These are phyloP conservation scores for Linepithema humile DNA, from an alignment of 1,140 invertebrate genomes.

Conservation along the genomic window DNA sequence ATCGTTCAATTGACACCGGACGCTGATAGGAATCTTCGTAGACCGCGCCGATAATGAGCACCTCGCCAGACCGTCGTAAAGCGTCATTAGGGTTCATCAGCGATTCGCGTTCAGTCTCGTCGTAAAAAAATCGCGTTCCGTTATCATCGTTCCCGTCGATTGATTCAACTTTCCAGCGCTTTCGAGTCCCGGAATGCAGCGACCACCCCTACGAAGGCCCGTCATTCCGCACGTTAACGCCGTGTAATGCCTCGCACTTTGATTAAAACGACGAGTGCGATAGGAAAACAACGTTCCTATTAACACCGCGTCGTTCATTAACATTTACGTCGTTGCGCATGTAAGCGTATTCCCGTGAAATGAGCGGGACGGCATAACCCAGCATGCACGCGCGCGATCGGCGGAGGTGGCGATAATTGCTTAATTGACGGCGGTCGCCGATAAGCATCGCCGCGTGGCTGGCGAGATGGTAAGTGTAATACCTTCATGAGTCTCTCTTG, in stretches of 20 bases:
- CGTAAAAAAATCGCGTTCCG: conserved; percentile 17
- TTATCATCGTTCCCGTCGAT: conserved; percentile 29
- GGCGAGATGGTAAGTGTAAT: conserved; percentile 63
- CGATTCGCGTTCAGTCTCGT: conserved; percentile 1
- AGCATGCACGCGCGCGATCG: conserved; percentile 45
- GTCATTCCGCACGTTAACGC: conserved; percentile 39
- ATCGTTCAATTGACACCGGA: conserved; percentile 59
- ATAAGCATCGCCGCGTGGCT: conserved; percentile 72
- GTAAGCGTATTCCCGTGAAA: conserved; percentile 39
- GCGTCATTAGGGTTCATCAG: conserved; percentile 49
- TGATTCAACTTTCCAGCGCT: conserved; percentile 35
- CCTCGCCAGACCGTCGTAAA: not conserved
- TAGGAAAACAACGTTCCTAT: conserved; percentile 47
- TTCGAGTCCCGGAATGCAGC: conserved; percentile 24
- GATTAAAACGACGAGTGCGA: conserved; percentile 27
- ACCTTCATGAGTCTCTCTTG: conserved; percentile 22
- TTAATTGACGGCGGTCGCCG: conserved; percentile 76
- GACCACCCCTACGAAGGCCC: conserved; percentile 27
- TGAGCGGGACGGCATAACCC: conserved; percentile 54
- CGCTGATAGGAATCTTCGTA: conserved; percentile 40
- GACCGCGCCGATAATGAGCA: conserved; percentile 2
- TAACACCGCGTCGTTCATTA: conserved; percentile 46
- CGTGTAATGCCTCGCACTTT: conserved; percentile 58
- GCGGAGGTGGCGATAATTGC: conserved; percentile 74
- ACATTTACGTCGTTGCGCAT: conserved; percentile 14